Base-by-base conservation (phyloP, 2,888 invertebrate species). In the Choreutis nemorana region DNA sequence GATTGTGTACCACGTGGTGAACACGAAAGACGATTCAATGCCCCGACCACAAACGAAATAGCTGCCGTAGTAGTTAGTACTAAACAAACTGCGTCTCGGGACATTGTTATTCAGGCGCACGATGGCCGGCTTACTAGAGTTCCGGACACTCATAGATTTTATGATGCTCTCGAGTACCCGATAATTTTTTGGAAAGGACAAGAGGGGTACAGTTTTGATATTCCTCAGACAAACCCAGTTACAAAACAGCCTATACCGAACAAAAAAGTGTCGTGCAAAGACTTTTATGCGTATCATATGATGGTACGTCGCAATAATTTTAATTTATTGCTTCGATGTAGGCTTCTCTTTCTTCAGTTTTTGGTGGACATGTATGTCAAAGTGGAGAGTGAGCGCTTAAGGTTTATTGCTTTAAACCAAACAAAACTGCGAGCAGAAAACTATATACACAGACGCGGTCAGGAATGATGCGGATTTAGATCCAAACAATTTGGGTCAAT, bases 61-160 rank as follows among this genome's bases (percentile, higher is more conserved):
- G 45, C 44, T 9, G 37, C 46, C 31, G 34, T 49, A 12, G 39
- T 50, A 8, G 45, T 46, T 22, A 46, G 46, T 15, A n/a, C n/a
- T n/a, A 34, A 44, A 31, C 29, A 38, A 24, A 41, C 45, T 13
- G 45, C 39, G 22, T 31, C 23, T 10, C 35, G 35, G 37, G 44
- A 47, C 34, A 52, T 60, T 25, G 35, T 51, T 20, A 21, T 58
- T 10, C 40, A 48, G n/a, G 28, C 36, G 42, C 2, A 36, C 46
- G 28, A 41, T 39, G 30, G 39, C 40, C 25, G 24, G 26, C 4
- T 10, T 53, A 21, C 35, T 42, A 29, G 39, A 23, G 34, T 54
- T 15, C n/a, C n/a, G n/a, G n/a, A n/a, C n/a, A n/a, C n/a, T n/a
- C n/a, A n/a, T n/a, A n/a, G n/a, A n/a, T n/a, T n/a, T n/a, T n/a